Evolutionary conservation across 2,113 vertebrate species (phyloP).

Genomic region (Gallinago jamesoni): DNA sequence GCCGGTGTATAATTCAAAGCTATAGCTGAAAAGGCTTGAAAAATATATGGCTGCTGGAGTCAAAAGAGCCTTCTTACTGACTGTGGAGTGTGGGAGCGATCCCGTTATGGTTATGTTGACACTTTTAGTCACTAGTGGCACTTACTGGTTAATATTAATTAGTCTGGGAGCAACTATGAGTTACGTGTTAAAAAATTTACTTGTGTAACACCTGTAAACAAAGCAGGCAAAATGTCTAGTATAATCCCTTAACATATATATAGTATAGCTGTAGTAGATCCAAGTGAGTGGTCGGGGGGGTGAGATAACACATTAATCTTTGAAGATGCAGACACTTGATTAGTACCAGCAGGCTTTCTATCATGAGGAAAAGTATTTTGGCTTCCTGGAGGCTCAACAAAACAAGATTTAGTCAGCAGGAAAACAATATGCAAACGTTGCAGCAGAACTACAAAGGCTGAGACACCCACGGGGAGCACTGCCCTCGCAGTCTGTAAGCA

Average conservation of each 20-base stretch:
- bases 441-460: not conserved
- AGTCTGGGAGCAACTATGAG: not conserved
- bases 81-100: constrained; percentile 4
- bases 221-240: not conserved
- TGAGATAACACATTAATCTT: not conserved
- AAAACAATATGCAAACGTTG: not conserved
- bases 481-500: not conserved
- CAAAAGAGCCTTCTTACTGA: constrained; percentile 17
- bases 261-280: constrained; percentile 43
- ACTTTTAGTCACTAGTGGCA: constrained; percentile 42
- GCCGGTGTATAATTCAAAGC: constrained; percentile 18
- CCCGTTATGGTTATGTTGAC: not conserved
- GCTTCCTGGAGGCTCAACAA: not conserved
- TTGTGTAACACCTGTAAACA: constrained; percentile 41
- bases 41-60: constrained; percentile 26
- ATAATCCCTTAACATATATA: not conserved
- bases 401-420: not conserved
- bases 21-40: constrained; percentile 39
- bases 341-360: constrained; percentile 26
- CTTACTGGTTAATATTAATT: constrained; percentile 36
- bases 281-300: not conserved
- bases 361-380: not conserved
- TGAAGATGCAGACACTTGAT: constrained; percentile 1
- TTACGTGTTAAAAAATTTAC: constrained; percentile 14
- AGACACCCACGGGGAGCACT: fast-evolving